Evolutionary conservation across 2,888 invertebrate species (phyloP), one percentile per base, ranked within the genome.

Genomic region (Dryadula phaetusa): DNA sequence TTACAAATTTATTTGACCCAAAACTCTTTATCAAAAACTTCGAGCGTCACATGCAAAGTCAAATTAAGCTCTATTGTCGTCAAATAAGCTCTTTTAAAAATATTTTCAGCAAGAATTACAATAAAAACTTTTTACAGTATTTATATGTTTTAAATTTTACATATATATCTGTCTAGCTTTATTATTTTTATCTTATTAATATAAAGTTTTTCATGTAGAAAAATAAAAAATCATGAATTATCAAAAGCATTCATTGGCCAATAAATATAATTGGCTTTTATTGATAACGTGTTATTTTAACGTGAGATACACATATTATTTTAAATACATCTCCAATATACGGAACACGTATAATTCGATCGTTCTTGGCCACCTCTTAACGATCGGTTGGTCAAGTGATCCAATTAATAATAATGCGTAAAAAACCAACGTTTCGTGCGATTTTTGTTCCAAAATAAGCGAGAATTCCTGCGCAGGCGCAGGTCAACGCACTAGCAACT

Each of bases 361-460:
- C 80, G 54, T 66, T 40, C 84, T 80, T 85, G 81, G 68, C 82
- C 68, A 68, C 68, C 73, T 78, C 77, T 83, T 83, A 84, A 86
- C 82, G 84, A 84, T 81, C 80, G 79, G 82, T 81, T 80, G 79
- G 80, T 80, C 84, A 71, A 80, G 80, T 88, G 91, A 87, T 90
- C 90, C 91, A 92, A 90, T 91, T 91, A 92, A 90, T 91, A 92
- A 88, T 87, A 89, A 89, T 88, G 84, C 77, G 76, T 77, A 77
- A 72, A 90, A 90, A 90, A 91, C 88, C 87, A 86, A 86, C 79
- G 85, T 83, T 81, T 82, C 86, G 87, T 89, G 90, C 87, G 87
- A 91, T 86, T 90, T 88, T 85, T 82, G 85, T 79, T 74, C 82
- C 87, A 82, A 87, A 91, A 88, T 89, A 85, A 82, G 86, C 84